Conservation (phyloP, 2,113 vertebrate species). For the Pluvialis apricaria region DNA sequence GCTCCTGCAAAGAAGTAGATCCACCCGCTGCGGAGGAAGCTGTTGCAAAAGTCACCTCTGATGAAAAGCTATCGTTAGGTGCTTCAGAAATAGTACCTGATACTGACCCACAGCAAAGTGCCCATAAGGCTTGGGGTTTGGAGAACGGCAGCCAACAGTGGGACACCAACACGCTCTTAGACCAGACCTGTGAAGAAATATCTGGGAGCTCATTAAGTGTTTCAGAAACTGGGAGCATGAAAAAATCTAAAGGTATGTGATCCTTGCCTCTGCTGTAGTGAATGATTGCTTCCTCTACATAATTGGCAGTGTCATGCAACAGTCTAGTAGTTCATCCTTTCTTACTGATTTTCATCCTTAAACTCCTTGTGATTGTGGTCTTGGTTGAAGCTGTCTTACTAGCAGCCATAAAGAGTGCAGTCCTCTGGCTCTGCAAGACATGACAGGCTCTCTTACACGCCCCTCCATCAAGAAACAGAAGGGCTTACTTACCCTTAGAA, state of each 20-base stretch:
- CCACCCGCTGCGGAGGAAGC: constrained; percentile 19
- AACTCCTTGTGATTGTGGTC: background rate
- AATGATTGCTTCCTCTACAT: fast-evolving
- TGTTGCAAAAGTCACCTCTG: background rate
- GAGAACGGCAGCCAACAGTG: constrained; percentile 67
- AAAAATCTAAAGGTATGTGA: constrained; percentile 88
- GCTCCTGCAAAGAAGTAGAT: constrained; percentile 69
- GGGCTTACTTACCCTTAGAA: background rate
- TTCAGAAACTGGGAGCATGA: constrained; percentile 80
- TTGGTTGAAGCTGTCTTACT: background rate
- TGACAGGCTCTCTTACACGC: background rate
- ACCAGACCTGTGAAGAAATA: constrained; percentile 76
- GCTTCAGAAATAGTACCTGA: background rate
- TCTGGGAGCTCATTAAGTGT: constrained; percentile 87
- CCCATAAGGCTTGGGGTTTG: constrained; percentile 53
- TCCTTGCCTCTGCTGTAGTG: background rate
- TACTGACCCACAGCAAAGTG: constrained; percentile 1
- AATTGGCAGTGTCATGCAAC: background rate
- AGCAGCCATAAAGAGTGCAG: background rate
- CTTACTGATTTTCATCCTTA: background rate
- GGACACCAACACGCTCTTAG: constrained; percentile 74
- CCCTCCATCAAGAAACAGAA: background rate
- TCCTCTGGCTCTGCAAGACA: background rate
- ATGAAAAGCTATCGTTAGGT: background rate
- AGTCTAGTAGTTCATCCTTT: background rate